phyloP scores from a whole-genome alignment of 2,888 invertebrate genomes.

The Stegana nigrithorax region DNA sequence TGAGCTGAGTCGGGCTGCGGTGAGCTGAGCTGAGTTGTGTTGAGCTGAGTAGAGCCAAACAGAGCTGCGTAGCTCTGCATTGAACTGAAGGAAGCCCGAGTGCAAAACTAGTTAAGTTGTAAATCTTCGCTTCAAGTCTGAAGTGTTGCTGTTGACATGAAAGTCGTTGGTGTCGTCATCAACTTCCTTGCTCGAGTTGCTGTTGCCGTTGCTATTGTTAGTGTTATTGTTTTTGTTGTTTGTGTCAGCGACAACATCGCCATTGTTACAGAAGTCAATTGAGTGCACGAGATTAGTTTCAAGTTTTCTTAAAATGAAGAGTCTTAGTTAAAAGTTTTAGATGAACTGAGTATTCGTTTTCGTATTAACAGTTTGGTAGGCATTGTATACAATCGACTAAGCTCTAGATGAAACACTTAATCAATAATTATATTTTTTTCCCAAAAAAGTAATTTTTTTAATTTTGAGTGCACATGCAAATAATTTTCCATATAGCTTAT shows the following conservation, averaged over 20 bases:
- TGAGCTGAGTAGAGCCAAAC: background rate
- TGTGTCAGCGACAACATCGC: background rate
- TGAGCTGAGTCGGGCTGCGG: background rate
- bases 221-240: background rate
- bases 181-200: too few species aligned
- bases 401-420: too few species aligned
- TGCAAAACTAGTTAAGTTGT: constrained; percentile 18
- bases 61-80: too few species aligned
- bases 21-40: background rate
- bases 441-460: too few species aligned
- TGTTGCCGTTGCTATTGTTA: background rate
- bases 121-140: constrained; percentile 16
- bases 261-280: background rate
- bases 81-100: too few species aligned
- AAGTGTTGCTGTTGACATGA: constrained; percentile 19
- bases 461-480: too few species aligned
- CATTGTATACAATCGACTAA: too few species aligned
- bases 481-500: too few species aligned
- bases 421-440: too few species aligned
- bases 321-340: too few species aligned
- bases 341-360: too few species aligned
- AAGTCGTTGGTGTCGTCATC: constrained; percentile 8
- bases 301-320: background rate
- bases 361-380: too few species aligned
- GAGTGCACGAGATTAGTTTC: background rate